A percentile compares a stretch with the other conserved stretches of the same genome.
Conservation (phyloP, 2,113 vertebrate genomes). For the Sitta europaea region DNA sequence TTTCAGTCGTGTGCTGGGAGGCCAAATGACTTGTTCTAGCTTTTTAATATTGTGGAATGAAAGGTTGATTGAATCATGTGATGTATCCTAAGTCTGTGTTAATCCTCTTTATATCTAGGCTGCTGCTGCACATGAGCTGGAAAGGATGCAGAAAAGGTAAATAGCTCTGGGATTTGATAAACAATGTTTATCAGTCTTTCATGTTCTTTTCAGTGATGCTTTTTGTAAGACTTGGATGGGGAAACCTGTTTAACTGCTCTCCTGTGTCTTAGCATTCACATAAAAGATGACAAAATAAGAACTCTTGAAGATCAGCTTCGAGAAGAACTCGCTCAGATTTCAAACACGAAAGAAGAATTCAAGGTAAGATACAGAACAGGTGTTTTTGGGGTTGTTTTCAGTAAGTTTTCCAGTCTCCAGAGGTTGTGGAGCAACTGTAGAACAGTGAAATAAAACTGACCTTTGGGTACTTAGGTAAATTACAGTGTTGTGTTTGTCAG, state of each 20-base stretch:
- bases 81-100: constrained; percentile 54
- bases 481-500: not conserved
- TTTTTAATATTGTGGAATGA: constrained; percentile 44
- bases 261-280: constrained; percentile 55
- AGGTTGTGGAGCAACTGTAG: not conserved
- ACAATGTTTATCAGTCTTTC: not conserved
- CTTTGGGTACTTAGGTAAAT: not conserved
- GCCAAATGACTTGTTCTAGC: constrained; percentile 27
- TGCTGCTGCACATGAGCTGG: constrained; percentile 72
- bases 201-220: not conserved
- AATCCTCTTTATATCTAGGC: constrained; percentile 70
- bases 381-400: not conserved
- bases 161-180: constrained; percentile 31
- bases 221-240: not conserved
- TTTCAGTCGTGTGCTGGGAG: constrained; percentile 16
- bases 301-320: constrained; percentile 75
- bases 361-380: constrained; percentile 57
- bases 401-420: not conserved
- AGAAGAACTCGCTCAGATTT: constrained; percentile 56
- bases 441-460: not conserved
- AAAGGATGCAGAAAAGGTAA: constrained; percentile 81
- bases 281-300: constrained; percentile 79
- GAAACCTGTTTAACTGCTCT: not conserved
- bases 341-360: constrained; percentile 73
- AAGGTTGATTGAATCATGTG: constrained; percentile 46